Evolutionary conservation across 2,888 invertebrate species (phyloP), one percentile per base, ranked within the genome.

Genomic region (Netelia fuscicornis): DNA sequence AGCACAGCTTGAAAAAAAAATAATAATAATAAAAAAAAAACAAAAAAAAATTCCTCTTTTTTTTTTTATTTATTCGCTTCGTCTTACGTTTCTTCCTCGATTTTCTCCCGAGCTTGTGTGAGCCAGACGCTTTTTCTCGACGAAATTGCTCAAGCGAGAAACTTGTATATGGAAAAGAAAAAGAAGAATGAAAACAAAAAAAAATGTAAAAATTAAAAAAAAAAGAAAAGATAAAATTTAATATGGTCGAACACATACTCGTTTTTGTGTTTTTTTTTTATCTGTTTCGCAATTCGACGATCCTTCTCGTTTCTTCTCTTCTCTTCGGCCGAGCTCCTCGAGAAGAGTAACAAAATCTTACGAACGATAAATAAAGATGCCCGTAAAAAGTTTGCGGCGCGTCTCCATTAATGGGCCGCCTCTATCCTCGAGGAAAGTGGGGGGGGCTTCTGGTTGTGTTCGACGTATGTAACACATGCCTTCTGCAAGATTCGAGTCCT

Each of bases 321-420:
- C 6, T 30, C 30, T 30, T 30, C 30, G 30, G 0, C 30, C 5
- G 2, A 30, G 30, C 30, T 30, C 0, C 30, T 30, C 30, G 30
- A 30, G 30, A 30, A 30, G 30, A 30, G 30, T 30, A 30, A 30
- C 30, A 30, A 30, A 75, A 75, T 48, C 48, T 56, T n/a, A 52
- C 75, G 81, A 81, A 81, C 70, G 71, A 84, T 75, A 71, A 75
- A 67, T 65, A 70, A 83, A 72, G 71, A 25, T 64, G 76, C 37
- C 67, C 37, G 77, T 58, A 52, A 60, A 72, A 78, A 83, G 13
- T 56, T 70, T 72, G 37, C 60, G 67, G 65, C 72, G 48, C 82
- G 60, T 58, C 67, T 67, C 23, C 77, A 72, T 82, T 82, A 82
- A 82, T 71, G 76, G 62, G 13, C 37, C 62, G 20, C 64, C 20